Percentiles rank a stretch among this genome's conserved stretches.
Evolutionary conservation across 2,888 invertebrate genomes (phyloP).

Genomic region (Mylabris sibirica): DNA sequence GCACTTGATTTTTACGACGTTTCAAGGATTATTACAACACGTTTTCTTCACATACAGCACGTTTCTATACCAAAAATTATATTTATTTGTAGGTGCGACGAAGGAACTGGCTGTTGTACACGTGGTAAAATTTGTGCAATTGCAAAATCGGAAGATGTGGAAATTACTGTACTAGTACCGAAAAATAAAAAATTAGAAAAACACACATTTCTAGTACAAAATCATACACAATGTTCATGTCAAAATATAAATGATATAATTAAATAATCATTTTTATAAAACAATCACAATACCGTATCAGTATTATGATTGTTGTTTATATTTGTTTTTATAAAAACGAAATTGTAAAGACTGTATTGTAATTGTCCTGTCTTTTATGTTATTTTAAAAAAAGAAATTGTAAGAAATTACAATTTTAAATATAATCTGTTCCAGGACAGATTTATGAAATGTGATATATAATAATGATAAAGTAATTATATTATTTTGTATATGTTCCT

Average conservation of each 20-base stretch:
- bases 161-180: constrained; percentile 17
- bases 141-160: constrained; percentile 15
- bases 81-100: constrained; percentile 28
- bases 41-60: neutral
- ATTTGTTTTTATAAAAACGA: neutral
- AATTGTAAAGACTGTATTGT: neutral
- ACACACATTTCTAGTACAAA: constrained; percentile 14
- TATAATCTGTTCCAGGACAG: neutral
- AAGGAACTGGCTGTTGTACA: constrained; percentile 25
- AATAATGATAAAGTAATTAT: neutral
- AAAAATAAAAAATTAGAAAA: constrained; percentile 3
- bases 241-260: constrained; percentile 17
- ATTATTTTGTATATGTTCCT: constrained; percentile 1
- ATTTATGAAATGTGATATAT: constrained; percentile 4
- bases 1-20: constrained; percentile 16
- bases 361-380: neutral
- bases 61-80: neutral
- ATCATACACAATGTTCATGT: constrained; percentile 26
- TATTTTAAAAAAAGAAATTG: neutral
- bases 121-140: constrained; percentile 17
- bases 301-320: constrained; percentile 6
- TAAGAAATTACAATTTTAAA: neutral
- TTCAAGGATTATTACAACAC: constrained; percentile 10
- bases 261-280: constrained; percentile 5
- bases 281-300: constrained; percentile 14